A percentile compares a stretch with the other conserved stretches of the same genome.
phyloP scores from a whole-genome alignment of 2,888 invertebrate genomes.

The Drosophila phalerata region DNA sequence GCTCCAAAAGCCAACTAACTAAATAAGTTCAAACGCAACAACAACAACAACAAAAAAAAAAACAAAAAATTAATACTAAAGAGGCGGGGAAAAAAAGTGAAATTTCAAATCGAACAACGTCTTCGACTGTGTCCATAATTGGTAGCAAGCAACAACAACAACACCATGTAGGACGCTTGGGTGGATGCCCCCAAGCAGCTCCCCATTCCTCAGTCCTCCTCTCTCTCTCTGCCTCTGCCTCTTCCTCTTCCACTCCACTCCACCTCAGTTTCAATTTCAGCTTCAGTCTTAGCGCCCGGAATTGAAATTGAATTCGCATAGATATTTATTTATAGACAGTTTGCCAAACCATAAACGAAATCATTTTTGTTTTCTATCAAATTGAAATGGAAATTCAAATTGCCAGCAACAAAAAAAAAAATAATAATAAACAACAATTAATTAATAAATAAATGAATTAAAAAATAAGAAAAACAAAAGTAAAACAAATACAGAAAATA shows the following conservation, averaged over 20 bases:
- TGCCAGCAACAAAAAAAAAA: constrained; percentile 31
- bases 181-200: constrained; percentile 49
- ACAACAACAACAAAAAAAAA: constrained; percentile 13
- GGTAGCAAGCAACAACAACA: constrained; percentile 44
- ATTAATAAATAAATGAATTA: constrained; percentile 43
- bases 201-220: neutral
- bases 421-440: constrained; percentile 39
- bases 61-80: constrained; percentile 2
- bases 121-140: constrained; percentile 60
- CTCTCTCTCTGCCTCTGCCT: no score
- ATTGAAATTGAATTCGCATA: constrained; percentile 43
- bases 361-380: constrained; percentile 39
- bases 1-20: constrained; percentile 43
- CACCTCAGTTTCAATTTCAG: constrained; percentile 2
- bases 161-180: constrained; percentile 65
- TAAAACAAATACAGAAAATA: constrained; percentile 26
- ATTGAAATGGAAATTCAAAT: constrained; percentile 68
- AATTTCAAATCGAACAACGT: constrained; percentile 58
- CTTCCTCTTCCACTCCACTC: neutral
- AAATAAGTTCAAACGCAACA: constrained; percentile 49
- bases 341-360: constrained; percentile 42
- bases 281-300: constrained; percentile 29
- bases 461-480: constrained; percentile 4
- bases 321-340: constrained; percentile 25
- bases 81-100: constrained; percentile 45